A percentile compares a stretch with the other conserved stretches of the same genome.
phyloP scores from a whole-genome alignment of 2,113 vertebrate species.

The Hemibagrus wyckioides region DNA sequence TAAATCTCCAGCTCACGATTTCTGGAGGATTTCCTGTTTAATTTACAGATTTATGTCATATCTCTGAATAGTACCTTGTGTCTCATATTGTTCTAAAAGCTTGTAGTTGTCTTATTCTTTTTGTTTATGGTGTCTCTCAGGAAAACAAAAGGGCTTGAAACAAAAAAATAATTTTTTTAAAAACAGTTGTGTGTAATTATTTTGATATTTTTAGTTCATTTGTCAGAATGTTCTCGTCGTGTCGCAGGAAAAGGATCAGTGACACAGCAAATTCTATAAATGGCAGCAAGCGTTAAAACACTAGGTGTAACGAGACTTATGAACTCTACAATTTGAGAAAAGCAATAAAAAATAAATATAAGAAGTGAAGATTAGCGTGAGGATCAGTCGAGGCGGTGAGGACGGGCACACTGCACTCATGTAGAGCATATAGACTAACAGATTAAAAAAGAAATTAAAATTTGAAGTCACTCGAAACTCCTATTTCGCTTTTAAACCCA shows the following conservation, averaged over 20 bases:
- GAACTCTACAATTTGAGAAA: neutral
- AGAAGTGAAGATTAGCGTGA: constrained; percentile 23
- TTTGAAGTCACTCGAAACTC: constrained; percentile 76
- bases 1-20: neutral
- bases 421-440: constrained; percentile 68
- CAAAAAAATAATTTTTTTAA: neutral
- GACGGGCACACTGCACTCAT: constrained; percentile 46
- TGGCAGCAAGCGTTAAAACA: neutral
- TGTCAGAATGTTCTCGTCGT: neutral
- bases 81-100: neutral
- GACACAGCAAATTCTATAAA: neutral
- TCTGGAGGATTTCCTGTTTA: neutral
- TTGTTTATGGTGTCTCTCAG: neutral
- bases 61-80: neutral
- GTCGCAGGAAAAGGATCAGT: neutral
- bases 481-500: constrained; percentile 73
- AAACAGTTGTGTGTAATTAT: neutral
- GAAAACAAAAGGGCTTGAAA: too few relatives aligned
- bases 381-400: constrained; percentile 48
- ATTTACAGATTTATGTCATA: neutral
- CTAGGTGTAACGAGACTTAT: too few relatives aligned
- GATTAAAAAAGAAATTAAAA: constrained; percentile 68
- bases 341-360: neutral
- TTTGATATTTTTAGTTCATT: neutral
- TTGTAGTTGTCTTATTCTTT: neutral